Base-by-base conservation (phyloP, 1,140 invertebrate species). In the Brachionus rotundiformis region DNA sequence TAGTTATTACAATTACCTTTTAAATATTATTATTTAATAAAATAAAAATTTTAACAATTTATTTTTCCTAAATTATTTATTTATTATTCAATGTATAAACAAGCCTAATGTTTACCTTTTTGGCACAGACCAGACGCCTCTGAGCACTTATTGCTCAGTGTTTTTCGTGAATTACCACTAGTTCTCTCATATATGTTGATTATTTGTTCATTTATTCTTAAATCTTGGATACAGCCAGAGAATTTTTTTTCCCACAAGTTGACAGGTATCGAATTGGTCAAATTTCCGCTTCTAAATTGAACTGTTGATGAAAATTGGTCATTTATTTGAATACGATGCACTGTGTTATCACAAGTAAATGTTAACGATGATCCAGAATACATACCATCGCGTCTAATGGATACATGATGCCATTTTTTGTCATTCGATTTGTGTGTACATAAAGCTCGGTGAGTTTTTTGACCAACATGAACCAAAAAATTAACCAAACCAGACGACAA, bases 241-340 rank as follows among this genome's bases (percentile, higher is more conserved):
- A 41, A 81, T 71, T 54, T 54, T 19, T 10, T 39, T 31, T 8
- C 0, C 75, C 75, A 77, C 33, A 77, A 77, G 33, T 77, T 16
- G 8, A n/a, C 27, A 5, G 79, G 79, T 16, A 81, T 2, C 6
- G 25, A 23, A 41, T 27, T 23, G 44, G 36, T 73, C 25, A 73
- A 73, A 73, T 73, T 73, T 44, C 68, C 68, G 25, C 36, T 73
- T 19, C 19, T 73, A 73, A 73, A 73, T 41, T 73, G 68, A 44
- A 73, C 68, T 73, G n/a, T 39, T n/a, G 31, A 33, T 27, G 79
- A 7, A 65, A 54, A 65, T 39, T 16, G 61, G 44, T 71, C 54
- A 31, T 33, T 63, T n/a, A 68, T 29, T 49, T 49, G 23, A 16
- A 81, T 16, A 23, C 39, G 54, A 31, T 27, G 16, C 10, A 25